Evolutionary conservation across 2,797 vertebrate genomes (phyloP).

Genomic region (Erpetoichthys calabaricus): DNA sequence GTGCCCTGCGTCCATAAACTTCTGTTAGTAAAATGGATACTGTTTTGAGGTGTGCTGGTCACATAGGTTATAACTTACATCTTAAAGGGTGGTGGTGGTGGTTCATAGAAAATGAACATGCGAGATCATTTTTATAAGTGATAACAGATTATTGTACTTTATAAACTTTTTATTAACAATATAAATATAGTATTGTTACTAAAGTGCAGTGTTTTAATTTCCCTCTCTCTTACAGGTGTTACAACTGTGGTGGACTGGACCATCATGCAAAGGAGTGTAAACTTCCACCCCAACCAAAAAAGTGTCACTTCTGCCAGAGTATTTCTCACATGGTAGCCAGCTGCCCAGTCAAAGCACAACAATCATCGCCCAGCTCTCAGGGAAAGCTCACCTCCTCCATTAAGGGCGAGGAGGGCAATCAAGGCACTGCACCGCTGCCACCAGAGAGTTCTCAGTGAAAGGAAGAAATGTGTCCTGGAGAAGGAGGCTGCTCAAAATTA

Average conservation of each 20-base stretch:
- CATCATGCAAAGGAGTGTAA: slow-evolving; percentile 97
- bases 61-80: no score
- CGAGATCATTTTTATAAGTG: no score
- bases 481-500: slow-evolving; percentile 25
- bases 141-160: no score
- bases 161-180: no score
- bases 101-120: no score
- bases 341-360: slow-evolving; percentile 79
- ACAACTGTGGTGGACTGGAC: slow-evolving; percentile 90
- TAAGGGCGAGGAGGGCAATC: slow-evolving; percentile 61
- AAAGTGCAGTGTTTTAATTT: slow-evolving; percentile 1
- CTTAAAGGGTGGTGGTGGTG: no score
- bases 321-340: slow-evolving; percentile 90
- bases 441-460: slow-evolving; percentile 44
- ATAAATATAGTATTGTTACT: neutral
- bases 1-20: no score
- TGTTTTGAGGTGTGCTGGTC: no score
- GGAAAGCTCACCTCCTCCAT: slow-evolving; percentile 61
- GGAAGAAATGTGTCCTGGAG: slow-evolving; percentile 26
- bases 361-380: slow-evolving; percentile 70
- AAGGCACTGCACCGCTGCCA: slow-evolving; percentile 41
- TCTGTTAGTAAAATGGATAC: no score
- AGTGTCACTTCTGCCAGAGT: slow-evolving; percentile 96
- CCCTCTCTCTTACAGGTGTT: slow-evolving; percentile 54
- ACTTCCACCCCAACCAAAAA: slow-evolving; percentile 88